Evolutionary conservation across 2,113 vertebrate genomes (phyloP), one percentile per base, ranked within the genome.

Genomic region (Chinchilla lanigera): DNA sequence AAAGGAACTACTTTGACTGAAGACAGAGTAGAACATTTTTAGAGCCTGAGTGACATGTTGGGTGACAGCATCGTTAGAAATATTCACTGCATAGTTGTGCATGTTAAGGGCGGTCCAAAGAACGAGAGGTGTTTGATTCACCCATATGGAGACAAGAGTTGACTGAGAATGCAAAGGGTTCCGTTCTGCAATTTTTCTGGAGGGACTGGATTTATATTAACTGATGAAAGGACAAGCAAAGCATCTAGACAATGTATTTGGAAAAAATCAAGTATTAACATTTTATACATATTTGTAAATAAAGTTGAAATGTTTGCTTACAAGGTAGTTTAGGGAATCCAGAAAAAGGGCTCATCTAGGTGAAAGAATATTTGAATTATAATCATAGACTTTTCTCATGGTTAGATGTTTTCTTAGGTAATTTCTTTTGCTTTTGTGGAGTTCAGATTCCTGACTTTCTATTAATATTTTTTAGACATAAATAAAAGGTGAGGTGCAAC

Each of bases 1-100:
- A 81, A 33, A 93, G 26, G 26, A 85, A n/a, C 10, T 93, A 90
- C 67, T 96, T 96, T 93, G 38, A 47, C 22, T 94, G 60, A 96
- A 92, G 44, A 38, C 44, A 92, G 41, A 95, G 41, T 24, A 94
- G 44, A 89, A 89, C 50, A 92, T 89, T 89, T 84, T 73, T 7
- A 28, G 47, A 11, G 19, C 19, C 50, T 60, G 60, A 90, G 38
- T 78, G 67, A 83, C 60, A 75, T 24, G 84, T 65, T 75, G 56
- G 61, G n/a, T 93, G 61, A 93, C 56, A 67, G 41, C 41, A 47
- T 77, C 58, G 54, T 80, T 73, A 69, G 69, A 97, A 93, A 93
- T 89, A 75, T 10, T n/a, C 71, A 50, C 13, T 3, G 24, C 61
- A 41, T 16, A 90, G 35, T 35, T 90, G 28, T 71, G 50, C 84